Conservation (phyloP, 2,888 invertebrate genomes). For the Drosophila recens region DNA sequence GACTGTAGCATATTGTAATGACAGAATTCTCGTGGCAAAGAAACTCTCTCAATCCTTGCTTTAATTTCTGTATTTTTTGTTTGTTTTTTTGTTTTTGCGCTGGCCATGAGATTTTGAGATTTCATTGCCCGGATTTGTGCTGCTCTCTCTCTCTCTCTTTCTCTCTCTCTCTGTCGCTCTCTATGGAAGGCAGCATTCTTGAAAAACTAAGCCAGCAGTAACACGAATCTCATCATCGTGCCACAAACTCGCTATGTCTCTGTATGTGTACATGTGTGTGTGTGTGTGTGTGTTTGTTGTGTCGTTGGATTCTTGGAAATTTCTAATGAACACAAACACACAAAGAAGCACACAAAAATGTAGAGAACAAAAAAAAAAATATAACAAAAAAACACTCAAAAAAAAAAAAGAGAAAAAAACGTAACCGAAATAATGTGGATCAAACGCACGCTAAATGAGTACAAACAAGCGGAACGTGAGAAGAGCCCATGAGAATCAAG, state of each 20-base stretch:
- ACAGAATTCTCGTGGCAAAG: slow-evolving; percentile 13
- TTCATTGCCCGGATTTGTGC: slow-evolving; percentile 8
- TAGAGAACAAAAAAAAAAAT: slow-evolving; percentile 53
- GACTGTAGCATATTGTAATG: not conserved
- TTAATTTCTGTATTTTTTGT: slow-evolving; percentile 13
- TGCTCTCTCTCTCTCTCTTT: slow-evolving; percentile 3
- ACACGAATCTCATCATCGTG: slow-evolving; percentile 64
- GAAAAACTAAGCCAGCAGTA: slow-evolving; percentile 78
- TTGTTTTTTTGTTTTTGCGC: slow-evolving; percentile 16
- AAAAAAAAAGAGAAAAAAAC: slow-evolving; percentile 43
- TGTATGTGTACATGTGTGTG: too few relatives aligned
- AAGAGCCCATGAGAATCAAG: slow-evolving; percentile 67
- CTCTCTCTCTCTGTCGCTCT: slow-evolving; percentile 5
- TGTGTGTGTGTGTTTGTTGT: slow-evolving; percentile 52
- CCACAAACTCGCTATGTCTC: slow-evolving; percentile 12
- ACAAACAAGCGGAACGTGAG: slow-evolving; percentile 69
- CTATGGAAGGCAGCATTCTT: slow-evolving; percentile 37
- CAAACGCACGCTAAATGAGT: slow-evolving; percentile 69
- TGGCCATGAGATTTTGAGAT: slow-evolving; percentile 24
- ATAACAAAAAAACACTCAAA: not conserved
- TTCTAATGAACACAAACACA: slow-evolving; percentile 79
- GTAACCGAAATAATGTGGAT: slow-evolving; percentile 67
- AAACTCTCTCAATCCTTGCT: slow-evolving; percentile 11
- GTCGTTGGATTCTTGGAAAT: slow-evolving; percentile 75
- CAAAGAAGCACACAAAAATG: slow-evolving; percentile 76